These are phyloP conservation scores for Parascotia fuliginaria DNA, from an alignment of 2,888 invertebrate species.

Conservation along the genomic window DNA sequence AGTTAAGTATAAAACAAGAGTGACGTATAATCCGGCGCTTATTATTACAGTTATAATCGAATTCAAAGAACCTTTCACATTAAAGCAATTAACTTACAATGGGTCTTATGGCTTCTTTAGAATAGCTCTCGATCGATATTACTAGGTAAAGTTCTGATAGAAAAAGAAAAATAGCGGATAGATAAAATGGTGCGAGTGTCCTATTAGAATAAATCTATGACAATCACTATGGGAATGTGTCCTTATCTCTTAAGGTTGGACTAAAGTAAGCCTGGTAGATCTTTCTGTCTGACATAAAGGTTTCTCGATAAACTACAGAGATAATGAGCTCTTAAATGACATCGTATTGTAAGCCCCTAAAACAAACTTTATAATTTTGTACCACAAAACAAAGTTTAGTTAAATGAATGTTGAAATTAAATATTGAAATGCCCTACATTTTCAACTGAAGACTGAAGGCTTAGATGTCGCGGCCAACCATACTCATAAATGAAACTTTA, in stretches of 20 bases:
- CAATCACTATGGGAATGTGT: background rate
- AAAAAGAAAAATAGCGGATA: background rate
- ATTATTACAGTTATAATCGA: background rate
- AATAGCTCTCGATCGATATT: background rate
- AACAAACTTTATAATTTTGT: too few relatives aligned
- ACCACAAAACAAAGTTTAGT: too few relatives aligned
- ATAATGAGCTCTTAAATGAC: background rate
- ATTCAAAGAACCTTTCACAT: background rate
- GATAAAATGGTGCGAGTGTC: background rate
- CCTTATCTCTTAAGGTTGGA: background rate
- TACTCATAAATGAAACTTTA: too few relatives aligned
- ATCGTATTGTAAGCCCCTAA: background rate
- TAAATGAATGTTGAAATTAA: too few relatives aligned
- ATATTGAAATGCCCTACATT: too few relatives aligned
- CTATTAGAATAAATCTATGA: background rate
- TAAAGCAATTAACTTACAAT: slow-evolving; percentile 1
- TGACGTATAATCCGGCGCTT: background rate
- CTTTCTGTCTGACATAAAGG: background rate
- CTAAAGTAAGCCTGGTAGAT: background rate
- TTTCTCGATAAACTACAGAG: background rate
- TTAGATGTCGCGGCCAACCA: too few relatives aligned
- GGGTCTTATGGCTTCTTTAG: background rate
- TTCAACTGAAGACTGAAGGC: too few relatives aligned
- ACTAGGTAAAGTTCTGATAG: background rate
- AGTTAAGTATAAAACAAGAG: background rate